These are phyloP conservation scores for Nibea coibor DNA, from an alignment of 2,113 vertebrate genomes.

Conservation along the genomic window DNA sequence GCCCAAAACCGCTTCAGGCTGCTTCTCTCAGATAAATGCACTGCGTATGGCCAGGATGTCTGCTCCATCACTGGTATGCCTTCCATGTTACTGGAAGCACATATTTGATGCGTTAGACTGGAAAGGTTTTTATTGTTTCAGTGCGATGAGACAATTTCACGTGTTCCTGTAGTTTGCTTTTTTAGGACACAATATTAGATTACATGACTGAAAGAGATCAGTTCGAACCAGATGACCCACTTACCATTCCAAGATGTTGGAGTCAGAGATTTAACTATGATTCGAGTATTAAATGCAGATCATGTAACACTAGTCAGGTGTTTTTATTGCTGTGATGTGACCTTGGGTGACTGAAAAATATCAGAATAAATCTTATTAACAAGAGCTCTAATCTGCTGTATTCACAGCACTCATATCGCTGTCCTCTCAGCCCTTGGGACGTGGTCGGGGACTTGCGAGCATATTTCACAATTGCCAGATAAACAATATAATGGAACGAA, in stretches of 20 bases:
- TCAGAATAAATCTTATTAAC: slow-evolving; percentile 65
- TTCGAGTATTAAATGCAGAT: background rate
- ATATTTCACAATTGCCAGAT: slow-evolving; percentile 48
- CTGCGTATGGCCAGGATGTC: slow-evolving; percentile 32
- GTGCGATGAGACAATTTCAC: background rate
- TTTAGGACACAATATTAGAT: background rate
- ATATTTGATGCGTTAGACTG: slow-evolving; percentile 1
- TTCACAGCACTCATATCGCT: slow-evolving; percentile 51
- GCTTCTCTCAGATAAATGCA: slow-evolving; percentile 62
- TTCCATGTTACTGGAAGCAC: slow-evolving; percentile 33
- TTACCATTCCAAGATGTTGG: slow-evolving; percentile 27
- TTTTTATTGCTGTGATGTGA: slow-evolving; percentile 46
- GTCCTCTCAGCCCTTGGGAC: slow-evolving; percentile 69
- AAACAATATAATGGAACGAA: slow-evolving; percentile 62
- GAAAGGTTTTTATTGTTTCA: slow-evolving; percentile 6
- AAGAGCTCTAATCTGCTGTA: slow-evolving; percentile 55
- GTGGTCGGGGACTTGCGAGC: slow-evolving; percentile 25
- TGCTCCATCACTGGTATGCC: slow-evolving; percentile 26
- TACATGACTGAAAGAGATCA: slow-evolving; percentile 3
- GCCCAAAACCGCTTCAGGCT: slow-evolving; percentile 61
- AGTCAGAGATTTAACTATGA: background rate
- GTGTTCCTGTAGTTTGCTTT: background rate
- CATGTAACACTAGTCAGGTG: slow-evolving; percentile 8
- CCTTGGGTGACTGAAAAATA: slow-evolving; percentile 48
- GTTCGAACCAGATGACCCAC: slow-evolving; percentile 17